Base-by-base conservation (phyloP, 92 coral and sea anemone genomes). In the Paragorgia papillata region DNA sequence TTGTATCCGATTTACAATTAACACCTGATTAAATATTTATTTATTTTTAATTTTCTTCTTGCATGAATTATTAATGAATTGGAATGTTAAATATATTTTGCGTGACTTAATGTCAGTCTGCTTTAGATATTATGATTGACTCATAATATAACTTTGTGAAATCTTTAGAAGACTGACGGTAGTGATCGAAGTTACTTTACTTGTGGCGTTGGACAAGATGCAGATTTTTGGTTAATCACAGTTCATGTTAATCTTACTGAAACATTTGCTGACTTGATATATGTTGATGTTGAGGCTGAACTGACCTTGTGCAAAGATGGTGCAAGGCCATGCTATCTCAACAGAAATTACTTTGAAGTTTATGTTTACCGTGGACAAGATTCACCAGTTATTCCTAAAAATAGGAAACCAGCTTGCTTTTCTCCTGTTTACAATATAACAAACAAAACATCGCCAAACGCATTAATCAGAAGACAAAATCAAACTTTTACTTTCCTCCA, bases 211-310 rank as follows among this genome's bases (percentile, higher is more conserved):
- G 58, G 78, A 14, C 12, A n/a, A 18, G 49, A 26, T 17, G 48
- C 28, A 9, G 64, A 71, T 33, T 29, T 1, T 18, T 43, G 24
- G 20, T 54, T 71, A 8, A 5, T 71, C 51, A 53, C 64, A 19
- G 54, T 53, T 27, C 49, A 71, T 10, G 39, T 71, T 18, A 20
- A 51, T 17, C 57, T 53, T 18, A 33, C 15, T 9, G 32, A 71
- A 9, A 27, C 50, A 20, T 32, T 53, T 34, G 78, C 64, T 20
- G 32, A 71, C 62, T 33, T 35, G 32, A 54, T 71, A 21, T 21
- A 54, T 15, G 63, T 71, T 71, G 46, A 57, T 58, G 32, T 55
- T 28, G 64, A 71, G 25, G 58, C 78, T 29, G 26, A 48, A 32
- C 3, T 46, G 2, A 46, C 53, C 53, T 7, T n/a, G 12, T 46